These are phyloP conservation scores for Lutra lutra DNA, from an alignment of 2,797 vertebrate species.

Conservation along the genomic window DNA sequence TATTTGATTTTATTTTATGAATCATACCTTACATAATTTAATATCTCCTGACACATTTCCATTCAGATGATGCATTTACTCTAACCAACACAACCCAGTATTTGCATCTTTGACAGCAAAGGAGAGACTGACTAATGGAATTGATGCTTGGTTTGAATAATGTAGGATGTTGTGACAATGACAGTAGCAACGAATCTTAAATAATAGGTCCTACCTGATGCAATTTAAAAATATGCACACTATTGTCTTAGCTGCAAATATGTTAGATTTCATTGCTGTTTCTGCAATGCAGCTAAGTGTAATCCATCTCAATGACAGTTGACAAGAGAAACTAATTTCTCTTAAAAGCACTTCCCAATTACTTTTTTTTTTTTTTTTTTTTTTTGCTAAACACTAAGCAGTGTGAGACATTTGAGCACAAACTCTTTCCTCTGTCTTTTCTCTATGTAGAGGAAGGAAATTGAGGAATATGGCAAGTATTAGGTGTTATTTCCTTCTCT, in stretches of 20 bases:
- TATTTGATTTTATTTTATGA: conserved; percentile 69
- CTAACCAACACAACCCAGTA: conserved; percentile 76
- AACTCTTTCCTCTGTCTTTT: conserved; percentile 44
- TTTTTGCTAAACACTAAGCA: conserved; percentile 4
- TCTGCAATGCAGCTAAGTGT: conserved; percentile 65
- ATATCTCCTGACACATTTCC: conserved; percentile 79
- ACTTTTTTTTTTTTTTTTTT: conserved; percentile 40
- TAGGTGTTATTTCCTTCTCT: background rate
- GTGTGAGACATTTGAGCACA: conserved; percentile 43
- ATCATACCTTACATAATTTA: conserved; percentile 78
- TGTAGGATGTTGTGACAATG: conserved; percentile 86
- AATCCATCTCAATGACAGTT: conserved; percentile 84
- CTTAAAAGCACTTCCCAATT: conserved; percentile 80
- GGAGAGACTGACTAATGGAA: conserved; percentile 86
- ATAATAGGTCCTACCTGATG: conserved; percentile 84
- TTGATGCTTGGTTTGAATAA: conserved; percentile 86
- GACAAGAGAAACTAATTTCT: conserved; percentile 82
- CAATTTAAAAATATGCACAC: conserved; percentile 83
- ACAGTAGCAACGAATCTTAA: conserved; percentile 84
- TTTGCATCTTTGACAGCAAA: conserved; percentile 88
- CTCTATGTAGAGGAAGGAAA: background rate
- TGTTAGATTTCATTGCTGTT: conserved; percentile 75
- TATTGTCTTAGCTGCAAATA: conserved; percentile 81
- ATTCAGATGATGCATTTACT: conserved; percentile 81
- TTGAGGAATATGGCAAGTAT: background rate